Evolutionary conservation across 92 coral and sea anemone genomes (phyloP).

Genomic region (Zoanthus sociatus): DNA sequence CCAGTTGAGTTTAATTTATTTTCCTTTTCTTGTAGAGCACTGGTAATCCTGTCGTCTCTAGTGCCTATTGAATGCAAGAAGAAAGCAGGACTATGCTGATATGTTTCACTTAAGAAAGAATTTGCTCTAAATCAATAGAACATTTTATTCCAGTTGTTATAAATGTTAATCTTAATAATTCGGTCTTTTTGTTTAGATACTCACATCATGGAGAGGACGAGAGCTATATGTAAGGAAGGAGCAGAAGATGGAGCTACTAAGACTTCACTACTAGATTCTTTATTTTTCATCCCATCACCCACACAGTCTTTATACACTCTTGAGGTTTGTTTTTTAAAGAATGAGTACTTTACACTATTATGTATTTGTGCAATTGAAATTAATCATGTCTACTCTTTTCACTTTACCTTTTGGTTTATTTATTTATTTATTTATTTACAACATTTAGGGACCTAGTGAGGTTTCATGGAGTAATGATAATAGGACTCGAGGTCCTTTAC

Average conservation of each 20-base stretch:
- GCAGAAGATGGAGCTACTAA: slow-evolving; percentile 75
- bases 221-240: slow-evolving; percentile 76
- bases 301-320: slow-evolving; percentile 92
- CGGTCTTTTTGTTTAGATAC: slow-evolving; percentile 60
- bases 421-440: too few relatives aligned
- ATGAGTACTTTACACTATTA: background rate
- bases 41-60: too few relatives aligned
- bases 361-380: background rate
- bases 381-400: too few relatives aligned
- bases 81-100: background rate
- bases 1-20: too few relatives aligned
- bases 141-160: background rate
- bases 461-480: too few relatives aligned
- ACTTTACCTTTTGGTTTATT: too few relatives aligned
- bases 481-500: too few relatives aligned
- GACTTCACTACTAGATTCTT: slow-evolving; percentile 68
- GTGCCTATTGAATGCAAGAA: background rate
- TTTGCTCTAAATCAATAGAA: background rate
- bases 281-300: slow-evolving; percentile 83
- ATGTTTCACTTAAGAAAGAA: background rate
- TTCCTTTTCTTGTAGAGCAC: too few relatives aligned
- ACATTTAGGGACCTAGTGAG: too few relatives aligned
- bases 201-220: slow-evolving; percentile 80
- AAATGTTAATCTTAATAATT: too few relatives aligned
- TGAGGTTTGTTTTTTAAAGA: slow-evolving; percentile 71